Evolutionary conservation across 1,140 invertebrate species (phyloP), one percentile per base, ranked within the genome.

Genomic region (Arion vulgaris): DNA sequence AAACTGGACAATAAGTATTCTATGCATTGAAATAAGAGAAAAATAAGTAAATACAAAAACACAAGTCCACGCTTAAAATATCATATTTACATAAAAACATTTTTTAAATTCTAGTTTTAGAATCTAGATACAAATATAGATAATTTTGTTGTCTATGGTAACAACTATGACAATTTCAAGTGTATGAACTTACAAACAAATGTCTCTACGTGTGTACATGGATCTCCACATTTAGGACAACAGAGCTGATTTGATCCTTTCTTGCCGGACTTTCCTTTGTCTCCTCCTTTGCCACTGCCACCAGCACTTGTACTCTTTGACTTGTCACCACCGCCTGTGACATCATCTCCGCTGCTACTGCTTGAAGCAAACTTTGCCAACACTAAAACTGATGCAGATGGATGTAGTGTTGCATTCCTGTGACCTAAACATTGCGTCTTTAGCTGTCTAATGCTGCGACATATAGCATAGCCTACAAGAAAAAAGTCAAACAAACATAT

Each of bases 161-260:
- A n/a, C n/a, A n/a, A n/a, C n/a, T n/a, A n/a, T n/a, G n/a, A n/a
- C n/a, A n/a, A n/a, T n/a, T n/a, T n/a, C n/a, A n/a, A n/a, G n/a
- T n/a, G n/a, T n/a, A n/a, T n/a, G n/a, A 57, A 94, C 95, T 95
- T 93, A 95, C 97, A 98, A 86, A 98, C 97, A 94, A 98, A 98
- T 13, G 97, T 98, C 93, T 98, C 97, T 77, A 98, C 97, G 93
- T 98, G 97, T 23, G 96, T 97, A 92, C 97, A 98, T 77, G 97
- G 96, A 93, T 98, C 97, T 0, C 97, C 97, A 93, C 97, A 99
- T 93, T 98, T 98, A 13, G 97, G 97, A 91, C 98, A 98, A 36
- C 94, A 95, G 0, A 97, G 93, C 7, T 95, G 95, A 84, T 94
- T 94, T 81, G 93, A 93, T 66, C 87, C 87, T n/a, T 85, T 87